A percentile compares a stretch with the other conserved stretches of the same genome.
These are phyloP conservation scores for Anguilla obscura DNA, from an alignment of 2,797 vertebrate species.

Conservation along the genomic window DNA sequence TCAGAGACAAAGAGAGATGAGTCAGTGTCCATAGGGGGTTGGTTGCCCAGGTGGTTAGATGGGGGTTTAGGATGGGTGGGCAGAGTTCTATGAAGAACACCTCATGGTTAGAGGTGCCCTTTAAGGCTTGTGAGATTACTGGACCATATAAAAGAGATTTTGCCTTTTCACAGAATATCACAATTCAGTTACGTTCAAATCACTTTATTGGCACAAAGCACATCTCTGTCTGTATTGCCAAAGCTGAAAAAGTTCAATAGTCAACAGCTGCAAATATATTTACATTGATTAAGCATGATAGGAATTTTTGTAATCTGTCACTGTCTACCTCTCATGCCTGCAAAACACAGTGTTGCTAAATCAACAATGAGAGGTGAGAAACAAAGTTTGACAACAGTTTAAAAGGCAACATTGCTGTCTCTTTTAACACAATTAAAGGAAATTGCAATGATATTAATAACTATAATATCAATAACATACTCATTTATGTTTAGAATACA, in stretches of 20 bases:
- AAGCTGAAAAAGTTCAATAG: neutral
- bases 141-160: neutral
- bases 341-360: neutral
- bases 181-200: neutral
- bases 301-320: neutral
- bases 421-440: neutral
- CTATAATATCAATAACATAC: neutral
- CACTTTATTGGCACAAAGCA: neutral
- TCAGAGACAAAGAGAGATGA: neutral
- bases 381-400: neutral
- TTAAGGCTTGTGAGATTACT: neutral
- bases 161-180: neutral
- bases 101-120: neutral
- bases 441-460: neutral
- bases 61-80: neutral
- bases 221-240: neutral
- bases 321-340: conserved; percentile 7
- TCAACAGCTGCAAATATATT: conserved; percentile 6
- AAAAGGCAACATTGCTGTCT: neutral
- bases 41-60: neutral
- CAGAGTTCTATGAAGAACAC: neutral
- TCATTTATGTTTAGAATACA: neutral
- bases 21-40: neutral
- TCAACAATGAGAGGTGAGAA: neutral
- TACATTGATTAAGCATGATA: neutral